Base-by-base conservation (phyloP, 37 sponge, comb jelly and placozoan species). In the Ephydatia muelleri region DNA sequence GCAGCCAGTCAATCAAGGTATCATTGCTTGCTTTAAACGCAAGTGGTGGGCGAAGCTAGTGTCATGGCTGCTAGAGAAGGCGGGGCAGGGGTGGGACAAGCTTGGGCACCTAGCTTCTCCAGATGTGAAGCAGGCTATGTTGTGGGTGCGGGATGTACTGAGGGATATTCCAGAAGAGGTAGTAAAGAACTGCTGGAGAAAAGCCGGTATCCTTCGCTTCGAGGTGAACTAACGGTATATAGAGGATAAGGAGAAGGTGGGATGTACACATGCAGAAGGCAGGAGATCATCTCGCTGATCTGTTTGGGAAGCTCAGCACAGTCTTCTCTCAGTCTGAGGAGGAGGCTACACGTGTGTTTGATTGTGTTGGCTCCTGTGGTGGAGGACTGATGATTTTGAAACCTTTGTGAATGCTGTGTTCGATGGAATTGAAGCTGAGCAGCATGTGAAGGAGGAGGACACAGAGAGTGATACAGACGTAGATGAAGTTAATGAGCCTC, bases 61-160 rank as follows among this genome's bases (percentile, higher is more conserved):
- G 57, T 57, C 57, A 57, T 57, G 57, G 57, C 57, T 57, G 57
- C 57, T 16, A 6, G 43, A 43, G 43, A 9, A 43, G 43, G 43
- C 43, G 3, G 57, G 57, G 57, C 57, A 57, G 19, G 57, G 57
- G 57, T 21, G 57, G 57, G 57, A 57, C 16, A 57, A 14, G 57
- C 57, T 57, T 57, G 57, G 57, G 57, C 57, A 57, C 57, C 57
- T 57, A 21, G 57, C 57, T 16, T 57, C 57, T 57, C 57, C 57
- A 57, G 57, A 57, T 57, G 57, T 57, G 57, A 57, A 57, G 57
- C 57, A 57, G 57, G 57, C 57, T 57, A 57, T 57, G 57, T 57
- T 57, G 57, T 57, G 57, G 57, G 57, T 14, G 12, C 57, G 57
- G 57, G 57, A 57, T 57, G 57, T 21, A 57, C 57, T 57, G 57